Evolutionary conservation across 2,888 invertebrate species (phyloP), one percentile per base, ranked within the genome.

Genomic region (Andrena trimmerana): DNA sequence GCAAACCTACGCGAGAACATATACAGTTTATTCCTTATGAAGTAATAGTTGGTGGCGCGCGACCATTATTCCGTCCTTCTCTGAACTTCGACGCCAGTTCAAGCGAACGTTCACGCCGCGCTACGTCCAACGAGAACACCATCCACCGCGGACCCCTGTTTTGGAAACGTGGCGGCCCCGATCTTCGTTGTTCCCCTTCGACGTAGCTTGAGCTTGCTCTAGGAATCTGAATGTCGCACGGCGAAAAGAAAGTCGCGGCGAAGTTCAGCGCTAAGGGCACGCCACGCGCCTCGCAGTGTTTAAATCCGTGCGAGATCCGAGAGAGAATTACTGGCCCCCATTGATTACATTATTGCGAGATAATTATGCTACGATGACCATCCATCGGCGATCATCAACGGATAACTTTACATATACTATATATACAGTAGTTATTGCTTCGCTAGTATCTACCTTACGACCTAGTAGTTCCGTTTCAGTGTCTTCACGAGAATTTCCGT

Each of bases 291-390:
- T 90, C 90, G 89, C 88, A 88, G 90, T 92, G 89, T 91, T 91
- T 92, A 92, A 92, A 92, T 93, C 92, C 92, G 92, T 93, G 93
- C 93, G 93, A 93, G 93, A 93, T 93, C 93, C 92, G 90, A 93
- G 94, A 92, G 92, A 94, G 91, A 93, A 93, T 94, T 94, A 94
- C 94, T 94, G 94, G 94, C 94, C 94, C 93, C 94, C 87, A 89
- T 89, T 89, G 88, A 83, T 89, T 89, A 89, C 78, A 84, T 84
- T 86, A 86, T 83, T 86, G 78, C 81, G 71, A 86, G 73, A 84
- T 77, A 83, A 85, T 85, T 77, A 83, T 82, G 76, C 81, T 84
- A 81, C 66, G 70, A 54, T 79, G 84, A 72, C 68, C 67, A 27
- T 63, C 75, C 60, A 33, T 74, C 71, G 33, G n/a, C 63, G 81